A percentile compares a stretch with the other conserved stretches of the same genome.
phyloP scores from a whole-genome alignment of 2,888 invertebrate species.

The Argyra leucocephala region DNA sequence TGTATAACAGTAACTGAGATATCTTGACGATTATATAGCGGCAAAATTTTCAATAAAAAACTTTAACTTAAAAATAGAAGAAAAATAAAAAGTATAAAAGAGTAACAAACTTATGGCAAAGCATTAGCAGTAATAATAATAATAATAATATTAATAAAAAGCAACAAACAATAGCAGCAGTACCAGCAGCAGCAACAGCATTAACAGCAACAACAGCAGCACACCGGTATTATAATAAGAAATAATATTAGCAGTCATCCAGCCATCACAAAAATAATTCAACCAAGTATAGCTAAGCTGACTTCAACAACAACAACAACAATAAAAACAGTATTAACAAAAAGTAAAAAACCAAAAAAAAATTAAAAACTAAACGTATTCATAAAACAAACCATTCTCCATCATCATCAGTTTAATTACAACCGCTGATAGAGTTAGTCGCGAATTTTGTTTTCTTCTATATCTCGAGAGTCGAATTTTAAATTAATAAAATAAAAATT shows the following conservation, averaged over 20 bases:
- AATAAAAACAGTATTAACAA: background rate
- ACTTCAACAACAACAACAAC: background rate
- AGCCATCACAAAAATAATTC: background rate
- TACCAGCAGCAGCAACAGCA: background rate
- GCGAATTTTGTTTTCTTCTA: background rate
- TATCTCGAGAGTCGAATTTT: too few species aligned
- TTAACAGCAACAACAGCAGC: background rate
- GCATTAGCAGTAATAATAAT: background rate
- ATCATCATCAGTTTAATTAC: slow-evolving; percentile 1
- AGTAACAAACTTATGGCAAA: background rate
- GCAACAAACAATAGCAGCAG: background rate
- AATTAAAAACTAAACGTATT: background rate
- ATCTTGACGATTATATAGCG: slow-evolving; percentile 1
- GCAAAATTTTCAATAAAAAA: background rate
- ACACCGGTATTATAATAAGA: too few species aligned
- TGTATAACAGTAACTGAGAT: slow-evolving; percentile 2
- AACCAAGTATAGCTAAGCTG: too few species aligned
- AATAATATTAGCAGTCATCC: background rate
- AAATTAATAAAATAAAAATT: too few species aligned
- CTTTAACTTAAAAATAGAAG: too few species aligned
- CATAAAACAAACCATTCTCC: background rate
- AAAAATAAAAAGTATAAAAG: background rate
- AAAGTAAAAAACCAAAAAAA: background rate
- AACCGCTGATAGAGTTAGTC: background rate
- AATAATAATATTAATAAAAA: background rate